Evolutionary conservation across 1,140 invertebrate genomes (phyloP).

Genomic region (Drosophila persimilis): DNA sequence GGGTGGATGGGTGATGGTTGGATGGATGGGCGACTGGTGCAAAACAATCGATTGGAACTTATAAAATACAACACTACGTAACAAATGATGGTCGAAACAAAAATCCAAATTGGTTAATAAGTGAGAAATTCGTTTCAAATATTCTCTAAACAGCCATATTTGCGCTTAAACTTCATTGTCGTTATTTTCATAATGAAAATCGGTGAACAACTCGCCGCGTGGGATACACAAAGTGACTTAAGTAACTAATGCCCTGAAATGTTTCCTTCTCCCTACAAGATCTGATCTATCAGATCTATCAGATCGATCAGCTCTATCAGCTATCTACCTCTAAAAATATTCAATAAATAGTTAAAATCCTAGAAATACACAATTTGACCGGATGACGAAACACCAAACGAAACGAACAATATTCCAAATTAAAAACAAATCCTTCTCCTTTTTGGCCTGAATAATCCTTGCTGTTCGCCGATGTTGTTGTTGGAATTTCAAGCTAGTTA

Average conservation of each 20-base stretch:
- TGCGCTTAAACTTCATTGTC: slow-evolving; percentile 83
- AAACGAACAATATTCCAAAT: slow-evolving; percentile 24
- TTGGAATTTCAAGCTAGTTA: slow-evolving; percentile 28
- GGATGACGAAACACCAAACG: slow-evolving; percentile 9
- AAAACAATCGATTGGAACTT: slow-evolving; percentile 62
- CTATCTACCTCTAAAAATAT: slow-evolving; percentile 49
- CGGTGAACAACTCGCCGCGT: slow-evolving; percentile 55
- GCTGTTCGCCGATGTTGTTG: slow-evolving; percentile 36
- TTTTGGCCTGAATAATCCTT: slow-evolving; percentile 31
- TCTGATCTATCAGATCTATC: slow-evolving; percentile 6
- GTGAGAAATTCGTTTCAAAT: slow-evolving; percentile 80
- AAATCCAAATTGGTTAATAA: slow-evolving; percentile 73
- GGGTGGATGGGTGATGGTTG: slow-evolving; percentile 15
- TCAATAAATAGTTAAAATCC: slow-evolving; percentile 44
- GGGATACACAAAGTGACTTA: slow-evolving; percentile 28
- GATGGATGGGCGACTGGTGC: slow-evolving; percentile 44
- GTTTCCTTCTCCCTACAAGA: slow-evolving; percentile 13
- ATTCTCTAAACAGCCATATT: slow-evolving; percentile 83
- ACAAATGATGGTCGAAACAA: slow-evolving; percentile 78
- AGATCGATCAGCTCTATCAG: neutral
- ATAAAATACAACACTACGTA: slow-evolving; percentile 76
- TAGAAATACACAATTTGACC: slow-evolving; percentile 17
- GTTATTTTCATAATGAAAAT: slow-evolving; percentile 82
- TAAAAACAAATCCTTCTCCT: slow-evolving; percentile 33
- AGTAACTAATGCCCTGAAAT: slow-evolving; percentile 40